These are phyloP conservation scores for Drosophila kepulauana DNA, from an alignment of 1,140 invertebrate genomes.

Conservation along the genomic window DNA sequence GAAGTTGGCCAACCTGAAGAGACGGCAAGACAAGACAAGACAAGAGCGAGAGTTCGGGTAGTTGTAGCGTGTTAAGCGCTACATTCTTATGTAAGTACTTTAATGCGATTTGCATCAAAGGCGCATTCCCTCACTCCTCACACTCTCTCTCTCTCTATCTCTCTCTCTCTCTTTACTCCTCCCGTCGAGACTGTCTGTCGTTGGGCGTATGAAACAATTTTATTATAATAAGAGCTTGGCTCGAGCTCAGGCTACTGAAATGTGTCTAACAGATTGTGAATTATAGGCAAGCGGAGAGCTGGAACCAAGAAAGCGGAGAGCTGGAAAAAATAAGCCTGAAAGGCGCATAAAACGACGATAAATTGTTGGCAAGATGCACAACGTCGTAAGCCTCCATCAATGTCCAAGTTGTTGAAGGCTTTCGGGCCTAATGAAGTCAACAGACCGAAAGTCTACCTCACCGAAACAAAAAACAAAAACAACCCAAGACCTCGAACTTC, in stretches of 20 bases:
- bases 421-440: conserved; percentile 49
- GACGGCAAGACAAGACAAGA: background rate
- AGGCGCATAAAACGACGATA: conserved; percentile 50
- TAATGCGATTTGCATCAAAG: conserved; percentile 54
- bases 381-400: conserved; percentile 38
- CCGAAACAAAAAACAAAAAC: conserved; percentile 6
- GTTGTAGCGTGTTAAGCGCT: conserved; percentile 32
- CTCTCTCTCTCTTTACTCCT: background rate
- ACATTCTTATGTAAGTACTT: conserved; percentile 44
- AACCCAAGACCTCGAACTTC: conserved; percentile 21
- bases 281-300: conserved; percentile 1
- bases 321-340: conserved; percentile 30
- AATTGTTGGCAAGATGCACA: conserved; percentile 37
- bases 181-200: conserved; percentile 6
- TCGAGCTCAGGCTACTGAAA: conserved; percentile 37
- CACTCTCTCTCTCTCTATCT: background rate
- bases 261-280: conserved; percentile 54
- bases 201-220: conserved; percentile 52
- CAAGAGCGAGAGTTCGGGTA: conserved; percentile 1
- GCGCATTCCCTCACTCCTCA: conserved; percentile 18
- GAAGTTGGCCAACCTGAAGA: conserved; percentile 9
- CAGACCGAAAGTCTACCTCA: conserved; percentile 36
- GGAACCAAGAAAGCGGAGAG: background rate
- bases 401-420: conserved; percentile 46
- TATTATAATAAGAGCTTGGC: conserved; percentile 52